These are phyloP conservation scores for Trachemys scripta DNA, from an alignment of 2,113 vertebrate species.

Conservation along the genomic window DNA sequence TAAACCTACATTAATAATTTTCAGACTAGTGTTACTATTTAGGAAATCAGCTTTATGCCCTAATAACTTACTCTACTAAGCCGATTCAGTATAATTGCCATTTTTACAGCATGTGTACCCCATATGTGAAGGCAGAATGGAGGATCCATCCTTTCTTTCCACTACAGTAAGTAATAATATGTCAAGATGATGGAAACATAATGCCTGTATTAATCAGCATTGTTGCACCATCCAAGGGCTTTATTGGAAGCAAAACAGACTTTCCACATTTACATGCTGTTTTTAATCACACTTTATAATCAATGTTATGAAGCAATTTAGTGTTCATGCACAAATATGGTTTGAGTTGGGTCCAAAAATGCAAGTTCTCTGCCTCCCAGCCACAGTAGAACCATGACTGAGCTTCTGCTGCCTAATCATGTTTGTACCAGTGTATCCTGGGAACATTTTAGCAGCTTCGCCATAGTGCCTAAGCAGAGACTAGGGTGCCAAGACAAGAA, in stretches of 20 bases:
- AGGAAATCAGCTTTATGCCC: slow-evolving; percentile 63
- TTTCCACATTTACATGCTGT: background rate
- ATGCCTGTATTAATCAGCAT: slow-evolving; percentile 30
- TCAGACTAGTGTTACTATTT: slow-evolving; percentile 37
- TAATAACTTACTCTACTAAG: slow-evolving; percentile 58
- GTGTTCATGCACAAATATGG: background rate
- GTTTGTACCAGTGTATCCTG: accelerated
- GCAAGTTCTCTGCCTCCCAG: background rate
- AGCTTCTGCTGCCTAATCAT: background rate
- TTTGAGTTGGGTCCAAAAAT: background rate
- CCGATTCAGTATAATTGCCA: slow-evolving; percentile 58
- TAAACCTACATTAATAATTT: slow-evolving; percentile 73
- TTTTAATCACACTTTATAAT: background rate
- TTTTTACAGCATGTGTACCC: slow-evolving; percentile 60
- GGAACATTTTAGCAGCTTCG: accelerated
- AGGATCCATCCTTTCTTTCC: slow-evolving; percentile 35
- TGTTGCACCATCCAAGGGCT: slow-evolving; percentile 21
- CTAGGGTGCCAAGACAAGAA: background rate
- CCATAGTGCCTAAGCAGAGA: accelerated
- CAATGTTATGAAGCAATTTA: background rate
- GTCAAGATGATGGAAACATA: slow-evolving; percentile 34
- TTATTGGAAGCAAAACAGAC: background rate
- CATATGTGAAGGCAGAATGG: slow-evolving; percentile 60
- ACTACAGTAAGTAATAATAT: slow-evolving; percentile 37
- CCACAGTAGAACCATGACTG: background rate